Conservation (phyloP, 2,888 invertebrate genomes). For the Zaprionus obscuricornis region DNA sequence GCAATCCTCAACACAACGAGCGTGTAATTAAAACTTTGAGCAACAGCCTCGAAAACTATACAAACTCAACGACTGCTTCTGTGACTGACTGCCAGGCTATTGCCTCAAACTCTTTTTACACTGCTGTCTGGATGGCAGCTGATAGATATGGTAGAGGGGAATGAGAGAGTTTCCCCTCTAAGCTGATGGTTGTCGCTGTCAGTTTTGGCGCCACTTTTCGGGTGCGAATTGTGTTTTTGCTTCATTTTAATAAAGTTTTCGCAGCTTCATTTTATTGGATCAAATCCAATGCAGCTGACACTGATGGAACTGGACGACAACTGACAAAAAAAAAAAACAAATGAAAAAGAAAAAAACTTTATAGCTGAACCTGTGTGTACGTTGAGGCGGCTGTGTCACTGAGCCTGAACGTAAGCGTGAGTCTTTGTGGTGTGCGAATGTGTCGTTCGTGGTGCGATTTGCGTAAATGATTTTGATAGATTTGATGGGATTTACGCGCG, state of each 20-base stretch:
- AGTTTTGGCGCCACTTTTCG: constrained; percentile 59
- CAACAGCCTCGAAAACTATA: constrained; percentile 73
- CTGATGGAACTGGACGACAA: constrained; percentile 46
- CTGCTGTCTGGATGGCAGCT: background rate
- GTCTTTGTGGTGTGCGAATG: constrained; percentile 31
- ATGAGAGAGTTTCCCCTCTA: background rate
- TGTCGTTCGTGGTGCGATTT: constrained; percentile 53
- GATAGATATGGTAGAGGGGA: background rate
- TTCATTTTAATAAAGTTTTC: constrained; percentile 62
- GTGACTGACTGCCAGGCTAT: constrained; percentile 63
- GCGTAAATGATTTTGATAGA: constrained; percentile 75
- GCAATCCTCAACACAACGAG: constrained; percentile 42
- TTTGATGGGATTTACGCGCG: constrained; percentile 67
- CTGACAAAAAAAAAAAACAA: no score
- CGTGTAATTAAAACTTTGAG: constrained; percentile 82
- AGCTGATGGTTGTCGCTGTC: constrained; percentile 51
- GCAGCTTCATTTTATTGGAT: constrained; percentile 58
- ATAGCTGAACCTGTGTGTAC: no score
- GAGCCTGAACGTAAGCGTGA: constrained; percentile 9
- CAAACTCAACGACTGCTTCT: constrained; percentile 67
- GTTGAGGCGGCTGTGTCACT: constrained; percentile 17
- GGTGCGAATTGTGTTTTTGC: constrained; percentile 60
- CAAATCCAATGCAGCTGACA: constrained; percentile 50
- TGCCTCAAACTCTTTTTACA: constrained; percentile 6
- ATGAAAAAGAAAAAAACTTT: no score